Evolutionary conservation across 2,113 vertebrate species (phyloP), one percentile per base, ranked within the genome.

Genomic region (Periophthalmus modestus): DNA sequence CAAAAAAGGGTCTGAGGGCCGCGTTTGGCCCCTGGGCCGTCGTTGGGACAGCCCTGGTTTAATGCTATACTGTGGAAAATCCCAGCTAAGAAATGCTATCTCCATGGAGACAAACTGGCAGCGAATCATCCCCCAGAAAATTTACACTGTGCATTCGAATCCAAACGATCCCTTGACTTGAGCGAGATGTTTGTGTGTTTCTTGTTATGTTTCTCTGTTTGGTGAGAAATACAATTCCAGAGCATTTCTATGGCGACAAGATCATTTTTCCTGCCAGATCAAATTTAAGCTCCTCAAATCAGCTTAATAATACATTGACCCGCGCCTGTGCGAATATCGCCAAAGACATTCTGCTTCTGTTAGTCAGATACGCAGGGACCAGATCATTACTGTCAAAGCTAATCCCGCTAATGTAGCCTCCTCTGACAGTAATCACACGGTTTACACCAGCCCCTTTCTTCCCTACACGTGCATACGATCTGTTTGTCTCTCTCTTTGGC

Each of bases 321-420:
- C 72, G 19, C 28, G 79, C 21, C 79, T 74, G 28, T 74, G 7
- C 18, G 43, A 62, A 23, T 61, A 75, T 66, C 69, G 72, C 79
- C 69, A 48, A 67, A 75, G 78, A 82, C 82, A 80, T 63, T 57
- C 79, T 79, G 72, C 61, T 66, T 80, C 68, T 69, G 87, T 85
- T 85, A 78, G 80, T 28, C 62, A 66, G 67, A 69, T 77, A 73
- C 52, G 39, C 36, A 58, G 28, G 75, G 76, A 88, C 83, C 67
- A 69, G 76, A 76, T 86, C 85, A 87, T 89, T 88, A 85, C 84
- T 83, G 88, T 86, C 87, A 85, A 34, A 21, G 82, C 69, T 83
- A 80, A 88, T 83, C 48, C 75, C 34, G 72, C 72, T 81, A 81
- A 86, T 81, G 82, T 77, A 73, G 72, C 71, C 84, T 74, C 58